These are phyloP conservation scores for Limnephilus auricula DNA, from an alignment of 2,888 invertebrate genomes.

Conservation along the genomic window DNA sequence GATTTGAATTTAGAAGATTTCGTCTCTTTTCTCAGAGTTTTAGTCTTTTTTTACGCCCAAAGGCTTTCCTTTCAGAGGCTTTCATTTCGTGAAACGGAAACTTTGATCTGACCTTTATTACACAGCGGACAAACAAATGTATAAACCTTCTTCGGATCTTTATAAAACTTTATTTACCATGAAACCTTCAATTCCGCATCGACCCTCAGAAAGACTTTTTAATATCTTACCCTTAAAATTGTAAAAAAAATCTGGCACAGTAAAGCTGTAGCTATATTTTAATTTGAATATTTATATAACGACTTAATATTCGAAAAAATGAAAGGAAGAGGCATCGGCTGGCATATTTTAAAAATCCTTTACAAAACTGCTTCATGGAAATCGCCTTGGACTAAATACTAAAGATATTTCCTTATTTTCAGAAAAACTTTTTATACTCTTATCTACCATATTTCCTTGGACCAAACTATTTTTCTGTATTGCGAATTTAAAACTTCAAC, in stretches of 20 bases:
- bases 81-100: slow-evolving; percentile 42
- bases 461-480: background rate
- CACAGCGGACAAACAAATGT: slow-evolving; percentile 42
- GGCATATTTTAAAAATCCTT: background rate
- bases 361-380: background rate
- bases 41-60: slow-evolving; percentile 47
- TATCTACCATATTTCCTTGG: too few relatives aligned
- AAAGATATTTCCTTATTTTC: too few relatives aligned
- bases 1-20: slow-evolving; percentile 65
- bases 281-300: background rate
- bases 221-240: slow-evolving; percentile 20
- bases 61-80: slow-evolving; percentile 46
- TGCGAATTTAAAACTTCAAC: background rate
- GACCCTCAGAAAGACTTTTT: slow-evolving; percentile 17
- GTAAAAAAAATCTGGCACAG: background rate
- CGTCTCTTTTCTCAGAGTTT: slow-evolving; percentile 50
- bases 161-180: slow-evolving; percentile 39
- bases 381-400: background rate
- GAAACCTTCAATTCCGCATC: slow-evolving; percentile 33
- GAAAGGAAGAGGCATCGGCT: background rate
- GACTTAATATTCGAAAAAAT: background rate
- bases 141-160: slow-evolving; percentile 24
- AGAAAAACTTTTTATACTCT: too few relatives aligned
- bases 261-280: background rate
- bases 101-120: slow-evolving; percentile 52